Percentiles rank a stretch among this genome's conserved stretches.
Conservation (phyloP, 2,888 invertebrate species). For the Idaea biselata region DNA sequence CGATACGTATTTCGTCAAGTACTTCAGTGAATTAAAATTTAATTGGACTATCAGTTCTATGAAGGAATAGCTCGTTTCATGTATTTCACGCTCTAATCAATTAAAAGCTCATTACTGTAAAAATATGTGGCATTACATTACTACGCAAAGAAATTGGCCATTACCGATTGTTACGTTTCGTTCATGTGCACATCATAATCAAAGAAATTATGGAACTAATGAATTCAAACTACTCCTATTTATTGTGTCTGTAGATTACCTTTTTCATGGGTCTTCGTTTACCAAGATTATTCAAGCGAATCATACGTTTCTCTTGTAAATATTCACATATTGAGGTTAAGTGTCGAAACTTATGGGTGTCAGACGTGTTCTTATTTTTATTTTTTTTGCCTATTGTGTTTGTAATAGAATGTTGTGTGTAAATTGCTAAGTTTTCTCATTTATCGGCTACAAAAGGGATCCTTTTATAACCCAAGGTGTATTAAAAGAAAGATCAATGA, state of each 20-base stretch:
- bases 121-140: slow-evolving; percentile 71
- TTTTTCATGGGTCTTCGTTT: slow-evolving; percentile 8
- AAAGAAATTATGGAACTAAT: slow-evolving; percentile 21
- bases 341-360: slow-evolving; percentile 62
- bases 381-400: slow-evolving; percentile 3
- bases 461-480: background rate
- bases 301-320: slow-evolving; percentile 48
- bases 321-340: slow-evolving; percentile 72
- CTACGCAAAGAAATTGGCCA: slow-evolving; percentile 67
- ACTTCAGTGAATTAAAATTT: slow-evolving; percentile 50
- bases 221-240: slow-evolving; percentile 11
- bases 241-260: slow-evolving; percentile 8
- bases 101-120: slow-evolving; percentile 18
- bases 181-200: slow-evolving; percentile 65
- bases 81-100: slow-evolving; percentile 12
- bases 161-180: slow-evolving; percentile 77
- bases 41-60: slow-evolving; percentile 20
- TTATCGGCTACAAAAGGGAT: background rate
- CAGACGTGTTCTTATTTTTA: slow-evolving; percentile 38
- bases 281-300: slow-evolving; percentile 22
- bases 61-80: slow-evolving; percentile 12
- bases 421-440: background rate
- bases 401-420: slow-evolving; percentile 7
- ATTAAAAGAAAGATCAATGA: slow-evolving; percentile 46
- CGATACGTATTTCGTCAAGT: slow-evolving; percentile 76